Evolutionary conservation across 2,888 invertebrate genomes (phyloP), one percentile per base, ranked within the genome.

Genomic region (Agrochola lota): DNA sequence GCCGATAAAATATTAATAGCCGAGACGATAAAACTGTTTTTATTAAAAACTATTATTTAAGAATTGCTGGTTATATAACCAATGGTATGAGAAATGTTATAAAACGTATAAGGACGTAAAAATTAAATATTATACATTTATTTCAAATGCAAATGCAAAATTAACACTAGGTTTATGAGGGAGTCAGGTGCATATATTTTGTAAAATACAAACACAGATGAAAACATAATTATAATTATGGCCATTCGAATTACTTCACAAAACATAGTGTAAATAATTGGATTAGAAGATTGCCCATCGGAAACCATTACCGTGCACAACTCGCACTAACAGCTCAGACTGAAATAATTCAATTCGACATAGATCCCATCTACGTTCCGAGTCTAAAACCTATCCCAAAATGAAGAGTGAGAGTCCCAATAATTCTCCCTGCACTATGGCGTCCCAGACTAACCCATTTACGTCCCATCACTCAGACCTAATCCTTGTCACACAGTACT

Each of bases 31-130:
- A 90, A 91, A 87, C 85, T 40, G 83, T 87, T 91, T 89, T 91
- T 89, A 89, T 91, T 90, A 84, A 90, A 88, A 90, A 90, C 90
- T 89, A 91, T 88, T 90, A 89, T 85, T 84, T 81, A 82, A 67
- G 74, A 85, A 88, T 85, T 87, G 87, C 84, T 62, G 30, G 72
- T 83, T 85, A 77, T 80, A 83, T 77, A 84, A 82, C 77, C 57
- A 60, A n/a, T 72, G 64, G 49, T 3, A 17, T 46, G 9, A 49
- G n/a, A 66, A 75, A 74, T 76, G 52, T 63, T 80, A 73, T 80
- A 80, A 52, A 59, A 55, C 49, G 15, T 59, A 40, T 49, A 63
- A 15, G 35, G 55, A 43, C 8, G 26, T 26, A 43, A 43, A 52
- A 59, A 43, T 55, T 40, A n/a, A 81, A 60, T 46, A 59, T 74